phyloP scores from a whole-genome alignment of 2,113 vertebrate species.

The Centropus unirufus region DNA sequence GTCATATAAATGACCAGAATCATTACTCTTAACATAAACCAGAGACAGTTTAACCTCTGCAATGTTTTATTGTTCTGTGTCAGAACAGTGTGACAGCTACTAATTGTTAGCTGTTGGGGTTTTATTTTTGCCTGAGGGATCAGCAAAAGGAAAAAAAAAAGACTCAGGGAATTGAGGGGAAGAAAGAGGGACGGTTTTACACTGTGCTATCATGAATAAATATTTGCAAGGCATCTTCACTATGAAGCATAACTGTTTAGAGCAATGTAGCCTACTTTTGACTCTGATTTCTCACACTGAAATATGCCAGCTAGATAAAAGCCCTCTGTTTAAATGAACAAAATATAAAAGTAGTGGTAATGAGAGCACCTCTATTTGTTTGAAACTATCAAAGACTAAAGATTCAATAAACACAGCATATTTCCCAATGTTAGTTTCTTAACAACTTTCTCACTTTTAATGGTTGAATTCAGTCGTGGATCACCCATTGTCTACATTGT shows the following conservation, averaged over 20 bases:
- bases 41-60: background rate
- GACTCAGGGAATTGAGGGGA: background rate
- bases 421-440: background rate
- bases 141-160: background rate
- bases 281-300: background rate
- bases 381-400: background rate
- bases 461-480: background rate
- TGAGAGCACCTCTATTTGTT: background rate
- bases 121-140: background rate
- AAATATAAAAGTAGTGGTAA: background rate
- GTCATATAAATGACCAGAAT: background rate
- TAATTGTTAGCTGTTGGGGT: conserved; percentile 20
- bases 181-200: background rate
- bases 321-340: background rate
- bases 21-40: background rate
- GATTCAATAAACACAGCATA: background rate
- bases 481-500: background rate
- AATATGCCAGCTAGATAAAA: background rate
- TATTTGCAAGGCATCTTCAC: conserved; percentile 6
- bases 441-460: background rate
- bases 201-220: background rate
- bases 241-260: background rate
- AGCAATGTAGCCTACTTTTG: background rate
- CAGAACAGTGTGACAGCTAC: background rate
- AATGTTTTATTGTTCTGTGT: background rate